Base-by-base conservation (phyloP, 2,888 invertebrate species). In the Drosophila mulleri region DNA sequence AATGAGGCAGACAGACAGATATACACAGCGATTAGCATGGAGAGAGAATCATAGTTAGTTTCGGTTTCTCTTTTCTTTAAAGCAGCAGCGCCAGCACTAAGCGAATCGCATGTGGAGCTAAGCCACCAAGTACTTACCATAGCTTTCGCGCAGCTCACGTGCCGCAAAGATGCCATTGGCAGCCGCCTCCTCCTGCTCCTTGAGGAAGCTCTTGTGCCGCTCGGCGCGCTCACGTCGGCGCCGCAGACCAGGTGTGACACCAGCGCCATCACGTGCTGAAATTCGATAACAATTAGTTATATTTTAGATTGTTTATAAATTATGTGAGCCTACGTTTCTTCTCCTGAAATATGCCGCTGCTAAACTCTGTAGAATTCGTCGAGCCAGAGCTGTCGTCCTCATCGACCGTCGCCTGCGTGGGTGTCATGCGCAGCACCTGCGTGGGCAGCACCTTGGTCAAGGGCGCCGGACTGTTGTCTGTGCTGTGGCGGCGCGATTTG, bases 201-300 rank as follows among this genome's bases (percentile, higher is more conserved):
- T 95, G 87, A 97, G 96, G 89, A 97, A 97, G 90, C 96, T 96
- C 63, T 96, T 95, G 91, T 98, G 97, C 72, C 98, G 94, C 83
- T 97, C 97, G 52, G 96, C 97, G 75, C 98, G 94, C 90, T 97
- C 97, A 72, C 97, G 94, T 71, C 98, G 94, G 83, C 97, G 94
- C 85, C 96, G 94, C 74, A 98, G 93, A 60, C 96, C 97, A 50
- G 97, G 96, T 35, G 96, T 97, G 35, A 97, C 95, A 83, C 97
- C 97, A 89, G 95, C 96, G 8, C 74, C 81, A 62, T 90, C 89
- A 5, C 88, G 84, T 26, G 80, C 90, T 88, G 20, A 7, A 53
- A 18, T 11, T 12, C 14, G 5, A 47, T 0, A 9, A n/a, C 9
- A 61, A 35, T 45, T 57, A 37, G 1, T n/a, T 18, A 2, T 3